Conservation (phyloP, 92 coral and sea anemone genomes). For the Parazoanthus darwini region DNA sequence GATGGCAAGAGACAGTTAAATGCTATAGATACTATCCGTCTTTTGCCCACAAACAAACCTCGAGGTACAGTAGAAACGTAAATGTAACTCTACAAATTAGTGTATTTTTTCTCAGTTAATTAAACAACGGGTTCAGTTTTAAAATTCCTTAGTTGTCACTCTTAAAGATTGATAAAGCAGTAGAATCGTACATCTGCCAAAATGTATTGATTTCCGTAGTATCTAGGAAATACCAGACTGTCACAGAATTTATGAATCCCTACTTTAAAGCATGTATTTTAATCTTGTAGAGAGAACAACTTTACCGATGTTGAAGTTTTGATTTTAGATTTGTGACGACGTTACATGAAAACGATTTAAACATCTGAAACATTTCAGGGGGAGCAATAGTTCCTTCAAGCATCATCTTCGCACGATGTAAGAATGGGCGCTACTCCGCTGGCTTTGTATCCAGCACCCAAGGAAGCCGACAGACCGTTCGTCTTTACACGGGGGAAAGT, state of each 20-base stretch:
- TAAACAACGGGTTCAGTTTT: too few species aligned
- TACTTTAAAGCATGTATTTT: too few species aligned
- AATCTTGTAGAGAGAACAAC: too few species aligned
- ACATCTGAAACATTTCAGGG: conserved; percentile 16
- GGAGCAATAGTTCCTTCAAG: conserved; percentile 66
- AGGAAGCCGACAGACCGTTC: conserved; percentile 52
- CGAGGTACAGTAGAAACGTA: conserved; percentile 27
- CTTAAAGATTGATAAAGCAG: too few species aligned
- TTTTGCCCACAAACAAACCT: conserved; percentile 66
- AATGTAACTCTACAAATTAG: too few species aligned
- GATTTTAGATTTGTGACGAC: neutral
- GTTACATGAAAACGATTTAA: neutral
- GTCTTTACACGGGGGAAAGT: conserved; percentile 44
- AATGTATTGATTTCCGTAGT: too few species aligned
- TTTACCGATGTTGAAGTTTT: too few species aligned
- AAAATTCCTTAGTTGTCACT: too few species aligned
- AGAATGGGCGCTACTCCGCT: conserved; percentile 53
- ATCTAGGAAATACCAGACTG: too few species aligned
- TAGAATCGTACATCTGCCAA: too few species aligned
- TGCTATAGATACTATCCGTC: conserved; percentile 55
- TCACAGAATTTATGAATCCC: too few species aligned
- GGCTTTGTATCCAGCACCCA: conserved; percentile 76
- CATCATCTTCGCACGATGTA: conserved; percentile 70
- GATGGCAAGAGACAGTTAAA: conserved; percentile 75
- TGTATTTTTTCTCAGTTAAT: too few species aligned